phyloP scores from a whole-genome alignment of 2,113 vertebrate species.

The Rhizomys pruinosus region DNA sequence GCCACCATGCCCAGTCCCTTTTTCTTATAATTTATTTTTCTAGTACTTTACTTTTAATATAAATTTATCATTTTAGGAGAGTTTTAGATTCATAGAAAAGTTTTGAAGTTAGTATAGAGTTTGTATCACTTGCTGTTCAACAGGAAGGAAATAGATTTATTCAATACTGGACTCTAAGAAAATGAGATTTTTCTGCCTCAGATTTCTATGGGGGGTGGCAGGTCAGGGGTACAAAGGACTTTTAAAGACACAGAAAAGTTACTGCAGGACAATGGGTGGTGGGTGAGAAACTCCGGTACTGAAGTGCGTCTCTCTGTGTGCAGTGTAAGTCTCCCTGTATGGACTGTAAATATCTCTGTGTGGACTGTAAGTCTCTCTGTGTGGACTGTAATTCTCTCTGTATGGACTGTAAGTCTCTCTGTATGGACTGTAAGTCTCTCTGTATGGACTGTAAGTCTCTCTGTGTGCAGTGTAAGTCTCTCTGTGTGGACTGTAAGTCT shows the following conservation, averaged over 20 bases:
- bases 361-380: background rate
- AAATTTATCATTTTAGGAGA: background rate
- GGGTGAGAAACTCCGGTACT: background rate
- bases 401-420: background rate
- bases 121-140: background rate
- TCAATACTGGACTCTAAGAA: background rate
- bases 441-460: background rate
- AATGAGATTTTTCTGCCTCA: background rate
- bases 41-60: background rate
- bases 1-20: too few species aligned
- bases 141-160: too few species aligned
- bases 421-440: background rate
- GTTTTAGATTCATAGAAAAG: background rate
- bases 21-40: background rate
- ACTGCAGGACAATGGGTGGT: background rate
- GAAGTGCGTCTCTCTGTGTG: background rate
- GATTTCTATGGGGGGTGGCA: background rate
- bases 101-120: background rate
- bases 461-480: too few species aligned
- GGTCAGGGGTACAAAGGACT: background rate
- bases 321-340: background rate
- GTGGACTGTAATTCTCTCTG: background rate
- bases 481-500: background rate
- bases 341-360: too few species aligned
- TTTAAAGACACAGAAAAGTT: too few species aligned